Percentiles rank a stretch among this genome's conserved stretches.
phyloP scores from a whole-genome alignment of 1,140 invertebrate species.

The Macrobrachium rosenbergii region DNA sequence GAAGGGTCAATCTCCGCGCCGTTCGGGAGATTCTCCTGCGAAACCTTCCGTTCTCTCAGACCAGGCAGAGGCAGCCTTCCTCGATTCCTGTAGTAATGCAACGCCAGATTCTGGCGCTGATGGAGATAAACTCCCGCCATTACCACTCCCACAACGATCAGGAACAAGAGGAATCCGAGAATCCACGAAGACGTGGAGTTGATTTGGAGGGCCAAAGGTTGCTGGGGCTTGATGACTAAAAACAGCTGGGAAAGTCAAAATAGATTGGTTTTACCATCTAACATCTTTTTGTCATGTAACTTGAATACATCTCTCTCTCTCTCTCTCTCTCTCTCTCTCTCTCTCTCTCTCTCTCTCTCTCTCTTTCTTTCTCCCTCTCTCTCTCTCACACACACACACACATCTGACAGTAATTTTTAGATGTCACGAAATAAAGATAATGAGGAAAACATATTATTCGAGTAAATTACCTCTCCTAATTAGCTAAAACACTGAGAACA shows the following conservation, averaged over 20 bases:
- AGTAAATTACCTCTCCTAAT: too few relatives aligned
- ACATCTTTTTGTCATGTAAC: neutral
- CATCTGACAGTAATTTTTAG: too few relatives aligned
- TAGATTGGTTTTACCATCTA: too few relatives aligned
- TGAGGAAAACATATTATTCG: too few relatives aligned
- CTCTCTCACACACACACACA: too few relatives aligned
- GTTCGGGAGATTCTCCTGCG: slow-evolving; percentile 37
- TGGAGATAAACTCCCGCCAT: neutral
- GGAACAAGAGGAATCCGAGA: neutral
- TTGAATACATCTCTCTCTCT: neutral
- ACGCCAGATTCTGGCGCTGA: neutral
- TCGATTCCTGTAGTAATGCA: neutral
- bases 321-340: neutral
- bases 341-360: neutral
- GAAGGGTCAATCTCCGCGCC: neutral
- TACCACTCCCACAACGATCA: neutral
- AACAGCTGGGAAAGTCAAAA: neutral
- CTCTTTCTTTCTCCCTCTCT: neutral
- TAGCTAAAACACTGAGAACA: too few relatives aligned
- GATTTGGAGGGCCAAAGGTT: neutral
- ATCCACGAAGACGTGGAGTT: neutral
- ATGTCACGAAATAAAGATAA: too few relatives aligned
- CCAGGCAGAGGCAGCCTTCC: neutral
- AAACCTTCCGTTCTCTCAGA: slow-evolving; percentile 12
- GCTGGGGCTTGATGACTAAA: neutral